Conservation (phyloP, 1,140 invertebrate species). For the Heterodera schachtii region DNA sequence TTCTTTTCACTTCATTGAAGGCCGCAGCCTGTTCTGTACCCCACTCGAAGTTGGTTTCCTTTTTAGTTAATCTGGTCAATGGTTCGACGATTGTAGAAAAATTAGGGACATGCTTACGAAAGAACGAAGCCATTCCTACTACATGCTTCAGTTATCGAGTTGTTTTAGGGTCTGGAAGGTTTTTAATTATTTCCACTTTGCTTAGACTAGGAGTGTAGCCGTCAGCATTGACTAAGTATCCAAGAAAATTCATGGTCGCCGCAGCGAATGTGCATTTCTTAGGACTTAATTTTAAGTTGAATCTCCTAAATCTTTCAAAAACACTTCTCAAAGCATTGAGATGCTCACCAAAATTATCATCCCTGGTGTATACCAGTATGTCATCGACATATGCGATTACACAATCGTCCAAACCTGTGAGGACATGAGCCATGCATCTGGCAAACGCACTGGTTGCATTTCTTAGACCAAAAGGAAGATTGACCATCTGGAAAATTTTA, state of each 20-base stretch:
- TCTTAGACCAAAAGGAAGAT: slow-evolving; percentile 5
- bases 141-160: background rate
- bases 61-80: no score
- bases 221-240: background rate
- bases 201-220: no score
- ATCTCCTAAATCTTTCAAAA: background rate
- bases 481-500: background rate
- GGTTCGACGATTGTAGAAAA: no score
- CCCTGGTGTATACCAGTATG: background rate
- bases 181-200: no score
- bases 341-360: background rate
- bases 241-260: slow-evolving; percentile 7
- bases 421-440: background rate
- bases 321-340: background rate
- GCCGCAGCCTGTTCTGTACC: no score
- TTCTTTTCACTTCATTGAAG: no score
- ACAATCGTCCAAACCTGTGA: background rate
- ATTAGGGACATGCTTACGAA: no score
- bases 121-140: background rate
- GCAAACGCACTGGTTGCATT: slow-evolving; percentile 1
- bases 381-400: background rate
- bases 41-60: no score
- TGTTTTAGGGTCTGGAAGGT: no score
- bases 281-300: background rate
- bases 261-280: slow-evolving; percentile 1